Evolutionary conservation across 2,797 vertebrate species (phyloP).

Genomic region (Scleropages formosus): DNA sequence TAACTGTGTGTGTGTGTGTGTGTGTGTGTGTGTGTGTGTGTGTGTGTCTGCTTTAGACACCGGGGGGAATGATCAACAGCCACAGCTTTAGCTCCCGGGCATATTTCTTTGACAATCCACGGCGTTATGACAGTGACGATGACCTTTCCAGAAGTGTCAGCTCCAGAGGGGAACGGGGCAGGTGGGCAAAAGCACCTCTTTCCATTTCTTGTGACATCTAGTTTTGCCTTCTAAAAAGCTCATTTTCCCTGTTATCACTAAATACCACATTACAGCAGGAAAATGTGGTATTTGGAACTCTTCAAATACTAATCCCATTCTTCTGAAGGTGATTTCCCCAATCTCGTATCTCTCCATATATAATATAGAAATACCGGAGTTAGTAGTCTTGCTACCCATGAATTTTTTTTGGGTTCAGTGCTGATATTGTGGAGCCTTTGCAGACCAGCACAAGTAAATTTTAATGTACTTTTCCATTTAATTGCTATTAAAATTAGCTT

Average conservation of each 20-base stretch:
- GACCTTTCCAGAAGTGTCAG: slow-evolving; percentile 73
- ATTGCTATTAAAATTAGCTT: no score
- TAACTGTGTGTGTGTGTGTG: slow-evolving; percentile 20
- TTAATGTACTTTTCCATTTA: no score
- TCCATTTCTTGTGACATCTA: no score
- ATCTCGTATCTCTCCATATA: no score
- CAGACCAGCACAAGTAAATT: neutral
- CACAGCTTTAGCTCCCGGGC: slow-evolving; percentile 70
- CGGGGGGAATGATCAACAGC: slow-evolving; percentile 88
- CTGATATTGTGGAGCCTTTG: neutral
- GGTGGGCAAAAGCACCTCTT: slow-evolving; percentile 83
- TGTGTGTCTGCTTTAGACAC: slow-evolving; percentile 61
- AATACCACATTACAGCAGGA: no score
- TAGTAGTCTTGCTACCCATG: no score
- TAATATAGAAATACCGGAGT: no score
- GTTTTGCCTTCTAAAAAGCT: no score
- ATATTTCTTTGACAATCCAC: slow-evolving; percentile 79
- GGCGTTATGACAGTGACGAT: slow-evolving; percentile 76
- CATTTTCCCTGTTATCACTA: no score
- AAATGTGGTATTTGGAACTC: no score
- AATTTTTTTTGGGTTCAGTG: neutral
- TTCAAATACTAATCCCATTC: neutral
- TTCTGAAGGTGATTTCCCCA: no score
- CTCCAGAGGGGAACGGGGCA: slow-evolving; percentile 66
- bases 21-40: neutral